Conservation (phyloP, 2,888 invertebrate genomes). For the Lordiphosa andalusiaca region DNA sequence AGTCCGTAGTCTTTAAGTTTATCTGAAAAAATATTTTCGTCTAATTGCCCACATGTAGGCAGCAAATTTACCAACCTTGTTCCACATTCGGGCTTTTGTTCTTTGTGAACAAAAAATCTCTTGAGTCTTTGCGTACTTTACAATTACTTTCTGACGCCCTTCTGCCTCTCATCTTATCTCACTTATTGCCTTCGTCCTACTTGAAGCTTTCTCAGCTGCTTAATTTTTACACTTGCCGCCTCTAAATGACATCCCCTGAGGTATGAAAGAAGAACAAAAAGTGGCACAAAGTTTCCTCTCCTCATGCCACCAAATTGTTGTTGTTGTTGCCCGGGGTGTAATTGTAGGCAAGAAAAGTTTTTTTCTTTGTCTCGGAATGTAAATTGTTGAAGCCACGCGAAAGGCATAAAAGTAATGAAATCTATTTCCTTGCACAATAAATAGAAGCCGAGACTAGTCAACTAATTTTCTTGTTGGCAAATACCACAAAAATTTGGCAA, state of each 20-base stretch:
- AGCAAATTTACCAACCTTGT: constrained; percentile 23
- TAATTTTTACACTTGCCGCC: constrained; percentile 64
- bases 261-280: constrained; percentile 34
- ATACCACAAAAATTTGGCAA: constrained; percentile 11
- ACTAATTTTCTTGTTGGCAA: neutral
- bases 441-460: constrained; percentile 16
- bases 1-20: constrained; percentile 10
- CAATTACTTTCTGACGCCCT: constrained; percentile 46
- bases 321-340: neutral
- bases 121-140: constrained; percentile 40
- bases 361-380: constrained; percentile 1
- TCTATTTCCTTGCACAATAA: constrained; percentile 8
- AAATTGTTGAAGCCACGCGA: constrained; percentile 13
- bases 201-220: constrained; percentile 46
- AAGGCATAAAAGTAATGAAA: constrained; percentile 29
- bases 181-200: constrained; percentile 46
- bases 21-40: constrained; percentile 5
- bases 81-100: constrained; percentile 31
- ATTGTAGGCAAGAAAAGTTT: constrained; percentile 10
- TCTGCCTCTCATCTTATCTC: constrained; percentile 56
- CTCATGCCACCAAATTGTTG: constrained; percentile 11
- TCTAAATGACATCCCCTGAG: constrained; percentile 63
- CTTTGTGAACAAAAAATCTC: constrained; percentile 25
- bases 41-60: constrained; percentile 36
- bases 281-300: constrained; percentile 50